Evolutionary conservation across 2,113 vertebrate genomes (phyloP).

Genomic region (Labrus mixtus): DNA sequence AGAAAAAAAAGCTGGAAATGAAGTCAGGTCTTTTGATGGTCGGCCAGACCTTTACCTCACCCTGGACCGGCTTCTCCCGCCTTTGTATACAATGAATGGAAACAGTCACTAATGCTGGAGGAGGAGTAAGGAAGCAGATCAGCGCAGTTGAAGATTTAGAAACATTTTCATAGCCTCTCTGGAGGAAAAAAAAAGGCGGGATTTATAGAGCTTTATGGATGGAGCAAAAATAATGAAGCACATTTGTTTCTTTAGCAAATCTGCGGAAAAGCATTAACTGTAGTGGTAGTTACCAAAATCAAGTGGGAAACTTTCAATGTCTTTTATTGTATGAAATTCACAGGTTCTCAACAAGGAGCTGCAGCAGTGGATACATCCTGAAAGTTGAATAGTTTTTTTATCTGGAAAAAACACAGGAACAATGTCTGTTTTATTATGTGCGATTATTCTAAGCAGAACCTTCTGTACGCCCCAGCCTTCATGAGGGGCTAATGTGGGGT

Average conservation of each 20-base stretch:
- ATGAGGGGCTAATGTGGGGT: too few species aligned
- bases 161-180: background rate
- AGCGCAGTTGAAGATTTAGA: background rate
- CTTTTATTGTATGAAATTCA: too few species aligned
- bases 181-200: constrained; percentile 3
- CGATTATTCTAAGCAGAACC: background rate
- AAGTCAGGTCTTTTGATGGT: constrained; percentile 50
- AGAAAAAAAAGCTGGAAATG: constrained; percentile 42
- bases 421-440: too few species aligned
- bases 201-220: constrained; percentile 1
- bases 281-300: too few species aligned
- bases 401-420: background rate
- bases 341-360: too few species aligned
- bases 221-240: constrained; percentile 3
- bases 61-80: constrained; percentile 33
- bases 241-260: background rate
- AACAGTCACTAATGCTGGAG: constrained; percentile 23
- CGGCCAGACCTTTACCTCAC: constrained; percentile 58
- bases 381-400: background rate
- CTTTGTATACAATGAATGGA: constrained; percentile 51
- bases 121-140: background rate
- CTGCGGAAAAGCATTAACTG: too few species aligned
- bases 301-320: too few species aligned
- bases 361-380: too few species aligned
- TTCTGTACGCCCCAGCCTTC: too few species aligned